Evolutionary conservation across 2,113 vertebrate genomes (phyloP).

Genomic region (Hemibagrus wyckioides): DNA sequence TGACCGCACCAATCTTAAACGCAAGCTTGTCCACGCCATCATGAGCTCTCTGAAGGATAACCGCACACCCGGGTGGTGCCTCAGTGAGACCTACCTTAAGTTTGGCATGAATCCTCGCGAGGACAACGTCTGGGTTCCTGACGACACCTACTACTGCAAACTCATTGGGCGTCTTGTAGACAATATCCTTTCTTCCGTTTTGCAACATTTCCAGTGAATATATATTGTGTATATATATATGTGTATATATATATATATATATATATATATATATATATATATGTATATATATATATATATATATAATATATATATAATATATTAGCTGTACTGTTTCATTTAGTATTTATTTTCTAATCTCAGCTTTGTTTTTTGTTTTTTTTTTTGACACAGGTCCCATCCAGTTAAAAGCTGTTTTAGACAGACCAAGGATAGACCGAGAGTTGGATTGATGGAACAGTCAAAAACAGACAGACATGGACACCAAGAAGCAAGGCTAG

Average conservation of each 20-base stretch:
- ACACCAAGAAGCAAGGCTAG: background rate
- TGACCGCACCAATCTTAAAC: slow-evolving; percentile 90
- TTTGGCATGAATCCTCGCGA: slow-evolving; percentile 92
- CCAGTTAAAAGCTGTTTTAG: background rate
- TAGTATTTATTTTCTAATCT: background rate
- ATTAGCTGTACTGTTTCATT: background rate
- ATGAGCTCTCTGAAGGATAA: slow-evolving; percentile 98
- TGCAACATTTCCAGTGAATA: background rate
- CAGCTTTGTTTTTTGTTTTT: background rate
- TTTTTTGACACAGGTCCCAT: background rate
- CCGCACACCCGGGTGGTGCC: slow-evolving; percentile 91
- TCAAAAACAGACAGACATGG: background rate
- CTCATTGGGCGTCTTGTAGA: slow-evolving; percentile 95
- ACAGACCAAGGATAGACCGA: background rate
- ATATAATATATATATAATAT: too few species aligned
- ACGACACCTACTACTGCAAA: slow-evolving; percentile 98
- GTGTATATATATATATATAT: too few species aligned
- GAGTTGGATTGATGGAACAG: background rate
- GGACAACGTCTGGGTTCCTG: slow-evolving; percentile 92
- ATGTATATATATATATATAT: too few species aligned
- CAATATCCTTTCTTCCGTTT: slow-evolving; percentile 87
- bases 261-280: too few species aligned
- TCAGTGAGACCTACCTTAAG: slow-evolving; percentile 95
- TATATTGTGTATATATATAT: too few species aligned
- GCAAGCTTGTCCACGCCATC: slow-evolving; percentile 96